Evolutionary conservation across 2,113 vertebrate species (phyloP).

Genomic region (Burhinus bistriatus): DNA sequence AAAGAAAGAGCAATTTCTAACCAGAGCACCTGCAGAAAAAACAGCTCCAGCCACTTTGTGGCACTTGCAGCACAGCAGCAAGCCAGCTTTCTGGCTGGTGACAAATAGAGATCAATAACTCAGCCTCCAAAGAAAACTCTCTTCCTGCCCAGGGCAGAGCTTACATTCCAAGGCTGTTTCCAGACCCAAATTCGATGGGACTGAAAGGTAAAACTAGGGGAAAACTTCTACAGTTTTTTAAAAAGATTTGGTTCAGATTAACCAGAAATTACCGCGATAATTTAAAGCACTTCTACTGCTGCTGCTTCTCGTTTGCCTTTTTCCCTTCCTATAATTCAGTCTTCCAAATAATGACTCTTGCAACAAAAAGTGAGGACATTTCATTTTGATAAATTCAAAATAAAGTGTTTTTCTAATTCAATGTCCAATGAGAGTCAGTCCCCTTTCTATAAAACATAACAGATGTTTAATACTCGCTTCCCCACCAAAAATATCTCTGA

Average conservation of each 20-base stretch:
- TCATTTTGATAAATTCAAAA: background rate
- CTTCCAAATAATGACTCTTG: background rate
- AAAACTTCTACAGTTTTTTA: background rate
- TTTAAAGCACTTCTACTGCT: background rate
- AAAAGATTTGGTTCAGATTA: background rate
- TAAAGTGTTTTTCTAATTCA: background rate
- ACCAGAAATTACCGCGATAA: background rate
- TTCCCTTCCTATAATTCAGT: background rate
- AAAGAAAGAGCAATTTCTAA: background rate
- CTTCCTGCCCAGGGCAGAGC: background rate
- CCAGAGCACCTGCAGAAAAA: background rate
- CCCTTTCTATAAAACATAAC: background rate
- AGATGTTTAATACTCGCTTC: background rate
- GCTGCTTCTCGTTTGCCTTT: background rate
- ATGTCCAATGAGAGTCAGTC: background rate
- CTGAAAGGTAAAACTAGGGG: background rate
- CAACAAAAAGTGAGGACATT: background rate
- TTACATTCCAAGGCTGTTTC: background rate
- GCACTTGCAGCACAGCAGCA: accelerated
- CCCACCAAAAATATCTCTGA: background rate
- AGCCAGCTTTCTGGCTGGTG: background rate
- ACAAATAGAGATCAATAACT: background rate
- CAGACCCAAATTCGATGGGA: background rate
- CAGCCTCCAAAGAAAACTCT: background rate
- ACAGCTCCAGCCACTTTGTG: background rate